Evolutionary conservation across 2,113 vertebrate genomes (phyloP), one percentile per base, ranked within the genome.

Genomic region (Pleuronectes platessa): DNA sequence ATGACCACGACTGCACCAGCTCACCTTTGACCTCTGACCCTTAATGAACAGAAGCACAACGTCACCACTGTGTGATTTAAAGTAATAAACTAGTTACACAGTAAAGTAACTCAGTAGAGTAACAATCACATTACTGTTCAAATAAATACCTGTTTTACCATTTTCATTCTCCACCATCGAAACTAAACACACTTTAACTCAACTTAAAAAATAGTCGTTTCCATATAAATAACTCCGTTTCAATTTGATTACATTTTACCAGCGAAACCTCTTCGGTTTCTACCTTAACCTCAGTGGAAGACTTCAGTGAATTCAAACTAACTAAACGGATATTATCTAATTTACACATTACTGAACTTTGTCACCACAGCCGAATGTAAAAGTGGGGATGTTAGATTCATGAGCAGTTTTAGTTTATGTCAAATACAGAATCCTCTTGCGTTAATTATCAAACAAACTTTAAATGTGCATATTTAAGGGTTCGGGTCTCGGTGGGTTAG

Each of bases 21-120:
- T 65, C 61, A 83, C 73, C 72, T 76, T 31, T 75, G 49, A 78
- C 42, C 35, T 75, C 54, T 70, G 8, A 54, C 51, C 51, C 51
- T 54, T 9, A 54, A 11, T n/a, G n/a, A 54, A 54, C 20, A 21
- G n/a, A 54, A n/a, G 47, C 47, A 42, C 12, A 42, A 42, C 40
- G 40, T 42, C 40, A 42, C 2, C 40, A 12, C 40, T 13, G 12
- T 42, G 40, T 13, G 40, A 42, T 12, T 3, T 40, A 12, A 40
- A 9, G 40, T 42, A 42, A 42, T 13, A 11, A 42, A 13, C 40
- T 42, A 13, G 40, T 13, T 3, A 42, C 40, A 42, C 8, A 37
- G 35, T 37, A 3, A 27, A 27, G 26, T 27, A 27, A 3, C 26
- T 27, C 35, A 9, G 35, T 37, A 37, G 9, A 37, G 35, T 37